Evolutionary conservation across 2,113 vertebrate species (phyloP).

Genomic region (Antigone vipio): DNA sequence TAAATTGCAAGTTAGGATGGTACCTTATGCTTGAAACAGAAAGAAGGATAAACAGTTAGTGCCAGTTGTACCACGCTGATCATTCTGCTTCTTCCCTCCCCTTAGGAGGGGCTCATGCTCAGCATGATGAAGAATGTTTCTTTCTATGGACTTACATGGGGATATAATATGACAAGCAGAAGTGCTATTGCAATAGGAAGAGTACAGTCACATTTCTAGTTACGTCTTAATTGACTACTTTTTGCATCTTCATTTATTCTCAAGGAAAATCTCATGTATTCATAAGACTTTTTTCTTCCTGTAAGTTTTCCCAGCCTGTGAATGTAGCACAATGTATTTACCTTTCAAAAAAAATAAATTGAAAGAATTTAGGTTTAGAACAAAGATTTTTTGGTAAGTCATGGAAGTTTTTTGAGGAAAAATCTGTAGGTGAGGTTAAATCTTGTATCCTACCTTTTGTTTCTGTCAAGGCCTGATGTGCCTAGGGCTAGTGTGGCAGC

Average conservation of each 20-base stretch:
- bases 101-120: too few relatives aligned
- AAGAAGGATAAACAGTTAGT: neutral
- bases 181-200: neutral
- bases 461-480: neutral
- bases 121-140: neutral
- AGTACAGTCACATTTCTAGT: neutral
- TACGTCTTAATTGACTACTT: neutral
- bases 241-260: neutral
- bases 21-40: neutral
- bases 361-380: neutral
- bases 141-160: neutral
- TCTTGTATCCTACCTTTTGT: neutral
- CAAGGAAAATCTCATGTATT: neutral
- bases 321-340: neutral
- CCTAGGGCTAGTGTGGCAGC: neutral
- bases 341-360: neutral
- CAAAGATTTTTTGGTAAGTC: neutral
- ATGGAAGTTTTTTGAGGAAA: neutral
- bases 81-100: neutral
- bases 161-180: neutral
- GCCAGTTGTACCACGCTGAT: neutral
- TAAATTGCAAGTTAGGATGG: neutral
- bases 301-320: neutral
- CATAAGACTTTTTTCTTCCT: neutral
- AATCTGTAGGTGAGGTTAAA: slow-evolving; percentile 2